Base-by-base conservation (phyloP, 2,797 vertebrate species). In the Halcyon badia region DNA sequence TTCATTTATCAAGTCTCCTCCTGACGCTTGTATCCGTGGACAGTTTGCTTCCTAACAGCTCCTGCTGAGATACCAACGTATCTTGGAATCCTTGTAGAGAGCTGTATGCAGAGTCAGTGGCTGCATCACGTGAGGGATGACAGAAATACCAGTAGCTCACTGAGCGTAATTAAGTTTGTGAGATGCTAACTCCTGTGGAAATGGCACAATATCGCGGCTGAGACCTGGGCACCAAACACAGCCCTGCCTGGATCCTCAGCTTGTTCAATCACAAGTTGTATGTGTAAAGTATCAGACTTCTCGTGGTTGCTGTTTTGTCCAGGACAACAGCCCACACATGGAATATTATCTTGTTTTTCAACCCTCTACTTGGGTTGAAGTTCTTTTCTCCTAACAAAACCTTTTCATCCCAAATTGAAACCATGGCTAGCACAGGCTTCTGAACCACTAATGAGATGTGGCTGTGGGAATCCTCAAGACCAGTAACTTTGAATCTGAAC, bases 381-480 rank as follows among this genome's bases (percentile, higher is more conserved):
- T 87, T 87, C 83, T 35, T 35, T 72, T 73, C 77, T 92, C 70
- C 79, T 88, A 80, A 92, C 48, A 66, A 92, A 95, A 72, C 42
- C 77, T 89, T 95, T 89, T 91, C 80, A 87, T 91, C 70, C 52
- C 89, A 82, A 60, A 94, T 95, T 94, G 92, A 94, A 97, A 95
- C 66, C 85, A 87, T 1, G 58, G 90, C 60, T 72, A 86, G 65
- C 2, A 3, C 80, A 84, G 87, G 83, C 79, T 91, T 90, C 78
- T 83, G 91, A 96, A 75, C 71, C 22, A 30, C 94, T 96, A 95
- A 96, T 83, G 79, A 95, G 88, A 96, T 84, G 96, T 96, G 94
- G 95, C 84, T 94, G 91, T 96, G 96, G 90, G 93, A 97, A 97
- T 96, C 97, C 96, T 97, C 88, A 96, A 96, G 96, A 97, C 90